Conservation (phyloP, 2,113 vertebrate genomes). For the Heterochromis multidens region DNA sequence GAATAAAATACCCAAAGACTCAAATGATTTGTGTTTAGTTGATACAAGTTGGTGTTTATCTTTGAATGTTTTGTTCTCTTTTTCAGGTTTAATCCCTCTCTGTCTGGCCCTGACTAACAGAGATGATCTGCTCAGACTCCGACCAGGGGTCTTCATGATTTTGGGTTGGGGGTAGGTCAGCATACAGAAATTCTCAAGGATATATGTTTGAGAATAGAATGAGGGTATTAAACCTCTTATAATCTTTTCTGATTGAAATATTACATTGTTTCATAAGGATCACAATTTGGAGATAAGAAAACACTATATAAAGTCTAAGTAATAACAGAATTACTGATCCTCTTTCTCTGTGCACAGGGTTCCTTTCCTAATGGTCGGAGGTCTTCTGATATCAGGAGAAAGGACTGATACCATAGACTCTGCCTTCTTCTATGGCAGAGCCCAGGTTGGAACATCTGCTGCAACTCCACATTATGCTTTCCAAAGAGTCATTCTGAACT, state of each 20-base stretch:
- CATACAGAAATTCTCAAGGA: background rate
- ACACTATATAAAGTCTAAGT: background rate
- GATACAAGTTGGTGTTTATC: background rate
- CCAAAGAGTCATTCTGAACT: background rate
- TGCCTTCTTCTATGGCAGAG: constrained; percentile 92
- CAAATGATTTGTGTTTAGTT: background rate
- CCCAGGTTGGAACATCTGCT: constrained; percentile 80
- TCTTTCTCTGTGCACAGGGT: constrained; percentile 74
- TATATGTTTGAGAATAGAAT: background rate
- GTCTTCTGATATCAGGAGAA: constrained; percentile 83
- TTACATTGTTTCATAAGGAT: background rate
- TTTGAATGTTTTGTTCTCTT: background rate
- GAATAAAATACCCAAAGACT: background rate
- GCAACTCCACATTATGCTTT: background rate
- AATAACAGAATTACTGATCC: background rate
- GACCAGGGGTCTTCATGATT: constrained; percentile 83
- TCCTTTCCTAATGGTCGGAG: constrained; percentile 84
- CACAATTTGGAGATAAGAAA: background rate
- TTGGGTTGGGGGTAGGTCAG: constrained; percentile 89
- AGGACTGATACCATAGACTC: constrained; percentile 83
- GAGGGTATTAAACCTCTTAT: background rate
- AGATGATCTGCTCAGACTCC: constrained; percentile 84
- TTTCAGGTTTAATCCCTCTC: constrained; percentile 87
- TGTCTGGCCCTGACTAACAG: constrained; percentile 87
- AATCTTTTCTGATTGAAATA: background rate